These are phyloP conservation scores for Sciurus carolinensis DNA, from an alignment of 2,797 vertebrate species.

Conservation along the genomic window DNA sequence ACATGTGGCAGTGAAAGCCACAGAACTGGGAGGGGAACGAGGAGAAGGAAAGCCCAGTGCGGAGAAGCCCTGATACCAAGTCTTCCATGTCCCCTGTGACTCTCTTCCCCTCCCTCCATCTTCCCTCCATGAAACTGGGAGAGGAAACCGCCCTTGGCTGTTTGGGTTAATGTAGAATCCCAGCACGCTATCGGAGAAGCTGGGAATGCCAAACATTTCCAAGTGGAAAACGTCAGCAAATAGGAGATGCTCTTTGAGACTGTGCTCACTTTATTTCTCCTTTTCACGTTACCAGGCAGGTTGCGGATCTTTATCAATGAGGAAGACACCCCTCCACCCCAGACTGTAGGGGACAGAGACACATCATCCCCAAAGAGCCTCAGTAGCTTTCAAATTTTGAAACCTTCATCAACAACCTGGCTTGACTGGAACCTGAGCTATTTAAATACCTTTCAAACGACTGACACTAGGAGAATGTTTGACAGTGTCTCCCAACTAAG, in stretches of 20 bases:
- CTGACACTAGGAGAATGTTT: neutral
- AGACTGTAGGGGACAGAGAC: neutral
- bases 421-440: neutral
- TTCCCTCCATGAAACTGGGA: neutral
- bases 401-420: neutral
- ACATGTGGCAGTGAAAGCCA: neutral
- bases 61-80: neutral
- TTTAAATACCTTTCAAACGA: neutral
- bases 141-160: neutral
- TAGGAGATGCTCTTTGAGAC: neutral
- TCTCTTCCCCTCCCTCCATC: neutral
- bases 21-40: neutral
- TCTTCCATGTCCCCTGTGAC: neutral
- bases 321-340: neutral
- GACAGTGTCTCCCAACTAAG: neutral
- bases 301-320: neutral
- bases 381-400: neutral
- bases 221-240: neutral
- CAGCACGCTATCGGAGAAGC: neutral
- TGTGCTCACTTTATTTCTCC: neutral
- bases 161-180: neutral
- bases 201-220: neutral
- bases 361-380: neutral
- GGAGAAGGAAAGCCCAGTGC: neutral
- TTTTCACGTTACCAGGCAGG: neutral